Evolutionary conservation across 2,888 invertebrate genomes (phyloP), one percentile per base, ranked within the genome.

Genomic region (Trichopoda pennipes): DNA sequence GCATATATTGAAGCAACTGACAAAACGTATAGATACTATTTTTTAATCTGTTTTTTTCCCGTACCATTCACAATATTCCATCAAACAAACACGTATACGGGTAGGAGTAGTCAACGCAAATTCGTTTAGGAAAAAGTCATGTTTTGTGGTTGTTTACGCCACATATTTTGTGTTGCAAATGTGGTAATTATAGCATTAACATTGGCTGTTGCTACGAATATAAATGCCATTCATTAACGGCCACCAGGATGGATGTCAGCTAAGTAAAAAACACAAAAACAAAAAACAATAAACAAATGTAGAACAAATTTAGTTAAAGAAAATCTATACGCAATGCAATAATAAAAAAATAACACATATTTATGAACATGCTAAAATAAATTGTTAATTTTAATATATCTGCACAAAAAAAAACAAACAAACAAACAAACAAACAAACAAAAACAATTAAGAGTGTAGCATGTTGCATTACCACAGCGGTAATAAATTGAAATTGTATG

Each of bases 101-200:
- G 49, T 60, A 42, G 28, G 14, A 3, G n/a, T n/a, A 1, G n/a
- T 35, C 44, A 47, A 21, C 64, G 61, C 38, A 23, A 28, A 55
- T 66, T 58, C 58, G 23, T 78, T 78, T 78, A 64, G 38, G 51
- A 66, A 70, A 77, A 73, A 53, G 44, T 35, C 79, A 79, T 74
- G 73, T 56, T 74, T 68, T 56, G 73, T 74, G 61, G 68, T 63
- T 79, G 61, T 68, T 79, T 61, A 68, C 53, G 55, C 68, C 53
- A 73, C 61, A 74, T 56, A 73, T 79, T 79, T 74, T 79, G 73
- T 74, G 60, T 68, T 42, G 42, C 51, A 66, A 79, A 66, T 74
- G 61, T 74, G 79, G 61, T 79, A 79, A 79, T 79, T 79, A 68
- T 73, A 47, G 47, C 35, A 70, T 63, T 77, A 77, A 70, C 63